Evolutionary conservation across 2,797 vertebrate genomes (phyloP).

Genomic region (Emys orbicularis): DNA sequence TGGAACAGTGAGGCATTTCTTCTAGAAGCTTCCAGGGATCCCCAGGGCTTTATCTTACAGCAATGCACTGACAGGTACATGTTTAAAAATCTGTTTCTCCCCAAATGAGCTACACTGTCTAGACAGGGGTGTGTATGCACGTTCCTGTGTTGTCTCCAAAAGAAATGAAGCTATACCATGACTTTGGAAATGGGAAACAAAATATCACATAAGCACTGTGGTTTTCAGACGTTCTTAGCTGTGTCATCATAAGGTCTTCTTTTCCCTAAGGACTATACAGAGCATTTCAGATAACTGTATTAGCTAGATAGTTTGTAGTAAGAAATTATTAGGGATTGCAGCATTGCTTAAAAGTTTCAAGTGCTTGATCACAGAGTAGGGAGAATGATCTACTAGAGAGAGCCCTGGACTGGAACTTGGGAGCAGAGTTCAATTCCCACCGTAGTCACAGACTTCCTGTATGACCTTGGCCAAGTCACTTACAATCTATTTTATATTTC

Average conservation of each 20-base stretch:
- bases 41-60: conserved; percentile 36
- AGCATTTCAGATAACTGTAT: neutral
- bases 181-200: neutral
- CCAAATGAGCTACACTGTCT: conserved; percentile 14
- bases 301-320: neutral
- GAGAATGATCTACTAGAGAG: neutral
- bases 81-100: conserved; percentile 51
- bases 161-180: neutral
- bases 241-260: neutral
- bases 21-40: neutral
- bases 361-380: neutral
- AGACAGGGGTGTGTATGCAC: neutral
- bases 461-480: neutral
- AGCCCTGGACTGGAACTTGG: neutral
- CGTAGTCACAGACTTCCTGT: neutral
- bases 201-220: neutral
- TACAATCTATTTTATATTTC: neutral
- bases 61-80: conserved; percentile 3
- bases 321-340: neutral
- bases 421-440: neutral
- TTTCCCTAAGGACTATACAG: neutral
- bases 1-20: conserved; percentile 22
- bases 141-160: neutral
- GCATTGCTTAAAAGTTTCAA: neutral
- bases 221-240: neutral